These are phyloP conservation scores for Xylocopa sonorina DNA, from an alignment of 1,140 invertebrate genomes.

Conservation along the genomic window DNA sequence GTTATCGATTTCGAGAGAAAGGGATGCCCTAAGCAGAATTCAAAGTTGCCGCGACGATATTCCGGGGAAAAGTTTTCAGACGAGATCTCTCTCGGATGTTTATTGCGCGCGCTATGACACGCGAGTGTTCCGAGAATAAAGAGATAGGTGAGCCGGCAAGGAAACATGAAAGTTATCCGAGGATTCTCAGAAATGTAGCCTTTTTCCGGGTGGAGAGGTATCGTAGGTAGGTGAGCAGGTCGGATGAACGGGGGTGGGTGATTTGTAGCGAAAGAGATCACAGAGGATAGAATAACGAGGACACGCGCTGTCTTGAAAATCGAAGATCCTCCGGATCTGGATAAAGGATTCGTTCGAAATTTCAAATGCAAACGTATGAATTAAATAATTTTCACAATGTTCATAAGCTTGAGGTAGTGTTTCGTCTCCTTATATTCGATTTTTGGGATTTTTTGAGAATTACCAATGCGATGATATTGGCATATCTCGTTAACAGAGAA, in stretches of 20 bases:
- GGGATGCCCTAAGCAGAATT: slow-evolving; percentile 8
- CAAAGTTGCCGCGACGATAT: background rate
- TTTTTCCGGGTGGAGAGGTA: slow-evolving; percentile 18
- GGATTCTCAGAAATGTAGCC: slow-evolving; percentile 49
- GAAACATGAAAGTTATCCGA: slow-evolving; percentile 52
- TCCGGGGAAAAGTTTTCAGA: background rate
- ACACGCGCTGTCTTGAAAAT: background rate
- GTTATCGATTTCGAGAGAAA: no score
- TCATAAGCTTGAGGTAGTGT: background rate
- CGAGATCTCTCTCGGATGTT: background rate
- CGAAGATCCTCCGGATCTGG: background rate
- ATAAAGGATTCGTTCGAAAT: slow-evolving; percentile 16
- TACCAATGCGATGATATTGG: no score
- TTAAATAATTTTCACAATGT: slow-evolving; percentile 21
- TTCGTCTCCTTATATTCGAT: no score
- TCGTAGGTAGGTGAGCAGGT: no score
- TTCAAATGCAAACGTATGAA: background rate
- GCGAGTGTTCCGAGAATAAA: slow-evolving; percentile 22
- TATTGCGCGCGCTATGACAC: slow-evolving; percentile 19
- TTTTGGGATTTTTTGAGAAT: no score
- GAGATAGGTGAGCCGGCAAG: slow-evolving; percentile 27
- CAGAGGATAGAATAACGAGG: no score
- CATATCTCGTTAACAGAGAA: no score
- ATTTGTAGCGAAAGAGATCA: no score
- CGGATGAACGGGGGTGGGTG: background rate